phyloP scores from a whole-genome alignment of 2,797 vertebrate species.

The Enteromius unitaeniatus region DNA sequence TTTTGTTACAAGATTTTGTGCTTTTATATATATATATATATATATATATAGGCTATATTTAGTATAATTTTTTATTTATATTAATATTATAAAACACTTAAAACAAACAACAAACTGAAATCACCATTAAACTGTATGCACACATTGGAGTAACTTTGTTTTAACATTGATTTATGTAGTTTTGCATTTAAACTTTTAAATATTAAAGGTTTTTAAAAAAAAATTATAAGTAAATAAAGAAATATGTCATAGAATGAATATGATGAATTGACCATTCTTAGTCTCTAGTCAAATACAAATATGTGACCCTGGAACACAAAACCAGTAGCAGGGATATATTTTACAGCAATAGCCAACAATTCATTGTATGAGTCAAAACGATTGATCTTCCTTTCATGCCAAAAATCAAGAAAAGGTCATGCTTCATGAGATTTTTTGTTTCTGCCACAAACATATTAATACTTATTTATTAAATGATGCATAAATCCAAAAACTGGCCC shows the following conservation, averaged over 20 bases:
- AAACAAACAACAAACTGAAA: not conserved
- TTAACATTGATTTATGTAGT: not conserved
- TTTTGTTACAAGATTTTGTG: conserved; percentile 12
- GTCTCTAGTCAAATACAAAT: not conserved
- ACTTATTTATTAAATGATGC: not conserved
- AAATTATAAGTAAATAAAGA: not conserved
- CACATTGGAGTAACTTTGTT: not conserved
- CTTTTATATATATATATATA: not conserved
- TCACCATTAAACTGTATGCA: not conserved
- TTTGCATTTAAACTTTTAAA: not conserved
- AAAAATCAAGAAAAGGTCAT: not conserved
- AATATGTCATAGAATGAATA: not conserved
- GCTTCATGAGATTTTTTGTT: not conserved
- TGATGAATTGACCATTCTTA: not conserved
- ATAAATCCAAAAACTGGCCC: not conserved
- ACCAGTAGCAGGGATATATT: not conserved
- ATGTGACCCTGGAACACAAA: not conserved
- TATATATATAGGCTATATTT: too few species aligned
- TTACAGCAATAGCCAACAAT: not conserved
- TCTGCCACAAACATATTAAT: not conserved
- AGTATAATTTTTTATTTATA: too few species aligned
- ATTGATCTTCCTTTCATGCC: not conserved
- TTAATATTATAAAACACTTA: not conserved
- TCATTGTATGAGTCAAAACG: too few species aligned
- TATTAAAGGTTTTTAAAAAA: not conserved